Conservation (phyloP, 2,113 vertebrate genomes). For the Pontoporia blainvillei region DNA sequence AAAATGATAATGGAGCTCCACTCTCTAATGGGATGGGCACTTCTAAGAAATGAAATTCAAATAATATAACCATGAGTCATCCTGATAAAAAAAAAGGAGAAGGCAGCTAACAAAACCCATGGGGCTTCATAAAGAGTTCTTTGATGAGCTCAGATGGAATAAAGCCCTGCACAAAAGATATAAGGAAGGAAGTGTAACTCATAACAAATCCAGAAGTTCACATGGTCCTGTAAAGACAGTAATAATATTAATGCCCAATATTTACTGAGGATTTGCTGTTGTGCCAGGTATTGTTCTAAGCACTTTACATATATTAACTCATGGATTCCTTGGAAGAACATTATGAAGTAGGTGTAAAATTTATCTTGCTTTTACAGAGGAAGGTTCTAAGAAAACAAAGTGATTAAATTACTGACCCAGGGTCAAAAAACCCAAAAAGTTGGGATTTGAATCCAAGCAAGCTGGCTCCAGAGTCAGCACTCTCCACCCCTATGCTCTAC, state of each 20-base stretch:
- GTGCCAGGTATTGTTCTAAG: neutral
- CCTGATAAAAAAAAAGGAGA: constrained; percentile 15
- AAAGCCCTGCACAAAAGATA: constrained; percentile 10
- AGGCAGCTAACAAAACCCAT: constrained; percentile 54
- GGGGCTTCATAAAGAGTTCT: constrained; percentile 41
- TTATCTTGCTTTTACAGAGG: neutral
- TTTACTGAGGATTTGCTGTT: neutral
- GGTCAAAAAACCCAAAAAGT: neutral
- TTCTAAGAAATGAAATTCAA: constrained; percentile 50
- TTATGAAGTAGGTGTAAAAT: neutral
- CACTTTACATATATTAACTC: neutral
- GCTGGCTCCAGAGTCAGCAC: neutral
- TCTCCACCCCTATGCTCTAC: neutral
- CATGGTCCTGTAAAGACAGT: neutral
- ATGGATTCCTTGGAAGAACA: neutral
- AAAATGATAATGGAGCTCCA: neutral
- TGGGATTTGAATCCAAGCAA: neutral
- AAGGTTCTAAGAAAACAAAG: neutral
- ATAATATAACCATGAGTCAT: constrained; percentile 60
- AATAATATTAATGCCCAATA: neutral
- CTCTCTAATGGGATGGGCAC: neutral
- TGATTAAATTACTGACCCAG: neutral
- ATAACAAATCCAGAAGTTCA: neutral
- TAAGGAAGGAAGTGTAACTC: neutral
- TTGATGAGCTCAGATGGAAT: constrained; percentile 52